phyloP scores from a whole-genome alignment of 2,797 vertebrate genomes.

The Enteromius radiatus region DNA sequence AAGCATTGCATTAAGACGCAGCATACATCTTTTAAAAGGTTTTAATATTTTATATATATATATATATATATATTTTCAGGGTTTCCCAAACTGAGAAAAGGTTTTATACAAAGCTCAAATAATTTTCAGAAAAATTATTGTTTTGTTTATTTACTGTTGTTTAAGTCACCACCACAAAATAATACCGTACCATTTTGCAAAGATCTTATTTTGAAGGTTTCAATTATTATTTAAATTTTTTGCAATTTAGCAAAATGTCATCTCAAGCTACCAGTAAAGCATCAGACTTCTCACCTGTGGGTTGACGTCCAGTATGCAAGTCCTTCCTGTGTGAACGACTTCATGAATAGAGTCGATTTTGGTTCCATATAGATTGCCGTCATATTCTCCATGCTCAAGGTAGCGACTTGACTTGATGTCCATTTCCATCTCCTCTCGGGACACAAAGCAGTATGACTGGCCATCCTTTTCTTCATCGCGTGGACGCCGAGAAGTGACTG shows the following conservation, averaged over 20 bases:
- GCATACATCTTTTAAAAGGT: no score
- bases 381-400: slow-evolving; percentile 96
- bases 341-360: slow-evolving; percentile 98
- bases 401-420: slow-evolving; percentile 93
- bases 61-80: no score
- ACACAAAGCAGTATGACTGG: slow-evolving; percentile 93
- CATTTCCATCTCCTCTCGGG: slow-evolving; percentile 88
- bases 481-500: slow-evolving; percentile 92
- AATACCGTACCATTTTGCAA: no score
- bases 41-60: no score
- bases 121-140: background rate
- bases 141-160: background rate
- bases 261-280: no score
- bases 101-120: background rate
- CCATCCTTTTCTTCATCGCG: slow-evolving; percentile 95
- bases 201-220: no score
- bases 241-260: no score
- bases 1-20: background rate
- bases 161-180: background rate
- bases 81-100: no score
- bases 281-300: slow-evolving; percentile 83
- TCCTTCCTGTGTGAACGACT: slow-evolving; percentile 88
- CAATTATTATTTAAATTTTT: no score
- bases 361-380: slow-evolving; percentile 97
- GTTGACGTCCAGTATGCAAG: slow-evolving; percentile 97